A percentile compares a stretch with the other conserved stretches of the same genome.
phyloP scores from a whole-genome alignment of 1,140 invertebrate species.

The Cydia splendana region DNA sequence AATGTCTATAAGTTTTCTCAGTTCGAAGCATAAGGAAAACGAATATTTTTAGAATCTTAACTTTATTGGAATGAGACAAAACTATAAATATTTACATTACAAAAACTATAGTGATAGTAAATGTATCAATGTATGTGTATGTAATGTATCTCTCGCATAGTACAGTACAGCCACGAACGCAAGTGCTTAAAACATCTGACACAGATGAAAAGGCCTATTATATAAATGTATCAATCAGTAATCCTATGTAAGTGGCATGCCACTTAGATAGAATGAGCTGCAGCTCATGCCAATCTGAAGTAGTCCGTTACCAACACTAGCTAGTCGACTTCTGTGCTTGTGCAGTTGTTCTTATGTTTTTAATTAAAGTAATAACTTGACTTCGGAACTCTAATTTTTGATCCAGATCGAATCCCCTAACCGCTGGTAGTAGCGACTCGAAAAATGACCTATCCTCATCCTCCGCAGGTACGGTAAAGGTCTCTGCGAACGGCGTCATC shows the following conservation, averaged over 20 bases:
- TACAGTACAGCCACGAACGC: no score
- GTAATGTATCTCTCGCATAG: no score
- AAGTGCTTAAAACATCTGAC: no score
- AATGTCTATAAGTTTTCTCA: neutral
- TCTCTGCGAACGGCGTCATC: constrained; percentile 34
- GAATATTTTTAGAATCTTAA: neutral
- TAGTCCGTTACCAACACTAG: neutral
- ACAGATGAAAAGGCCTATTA: no score
- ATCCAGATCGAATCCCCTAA: constrained; percentile 54
- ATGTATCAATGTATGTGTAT: neutral
- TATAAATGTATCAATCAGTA: constrained; percentile 11
- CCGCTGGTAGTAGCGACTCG: constrained; percentile 54
- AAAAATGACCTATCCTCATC: constrained; percentile 62
- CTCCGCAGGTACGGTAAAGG: constrained; percentile 32
- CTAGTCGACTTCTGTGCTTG: neutral
- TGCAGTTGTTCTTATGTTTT: constrained; percentile 44
- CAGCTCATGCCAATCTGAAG: neutral
- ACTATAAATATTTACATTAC: neutral
- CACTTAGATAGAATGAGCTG: no score
- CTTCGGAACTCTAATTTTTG: constrained; percentile 60
- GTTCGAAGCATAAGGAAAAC: neutral
- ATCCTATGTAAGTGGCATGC: neutral
- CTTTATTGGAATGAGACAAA: constrained; percentile 25
- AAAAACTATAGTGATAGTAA: constrained; percentile 11
- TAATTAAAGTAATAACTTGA: constrained; percentile 52